Evolutionary conservation across 2,888 invertebrate genomes (phyloP), one percentile per base, ranked within the genome.

Genomic region (Pterostichus madidus): DNA sequence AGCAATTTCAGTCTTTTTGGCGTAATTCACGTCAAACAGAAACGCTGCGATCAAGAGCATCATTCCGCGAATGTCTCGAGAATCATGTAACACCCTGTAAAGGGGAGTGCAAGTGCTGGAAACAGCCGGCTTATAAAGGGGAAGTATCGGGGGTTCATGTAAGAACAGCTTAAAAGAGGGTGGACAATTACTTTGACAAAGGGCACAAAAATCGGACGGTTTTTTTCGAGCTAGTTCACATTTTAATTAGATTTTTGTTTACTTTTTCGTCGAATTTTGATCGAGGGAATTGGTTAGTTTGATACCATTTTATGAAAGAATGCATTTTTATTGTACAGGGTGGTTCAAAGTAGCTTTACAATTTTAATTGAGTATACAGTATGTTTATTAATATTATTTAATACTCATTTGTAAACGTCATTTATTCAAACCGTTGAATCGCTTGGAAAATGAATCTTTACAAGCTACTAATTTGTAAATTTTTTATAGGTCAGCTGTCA

Each of bases 151-250:
- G 17, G 71, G 46, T 13, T 4, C 10, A 13, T 44, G 44, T 39
- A 71, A 44, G 44, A 71, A 71, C 71, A 71, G 71, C 71, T 44
- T 71, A 44, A 71, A 71, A 46, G 44, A 71, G 71, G 71, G 71
- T 71, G 71, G 71, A 71, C 71, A 71, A 71, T 71, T 71, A 71
- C 71, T 71, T 71, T 71, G 71, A 71, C 44, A 71, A 71, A 71
- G 44, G 71, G 15, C 71, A 39, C 39, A 39, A 44, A 68, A 71
- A 44, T 71, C 46, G 39, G 39, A 71, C 39, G 39, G 39, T n/a
- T 71, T 71, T 71, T 71, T 71, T 71, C 71, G 71, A 44, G 71
- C 71, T 71, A 46, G 44, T 71, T 44, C 39, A 71, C 71, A 46
- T 71, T 71, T 71, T 71, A 71, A 71, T 71, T 71, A 71, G 71